Base-by-base conservation (phyloP, 2,113 vertebrate genomes). In the Megalops atlanticus region DNA sequence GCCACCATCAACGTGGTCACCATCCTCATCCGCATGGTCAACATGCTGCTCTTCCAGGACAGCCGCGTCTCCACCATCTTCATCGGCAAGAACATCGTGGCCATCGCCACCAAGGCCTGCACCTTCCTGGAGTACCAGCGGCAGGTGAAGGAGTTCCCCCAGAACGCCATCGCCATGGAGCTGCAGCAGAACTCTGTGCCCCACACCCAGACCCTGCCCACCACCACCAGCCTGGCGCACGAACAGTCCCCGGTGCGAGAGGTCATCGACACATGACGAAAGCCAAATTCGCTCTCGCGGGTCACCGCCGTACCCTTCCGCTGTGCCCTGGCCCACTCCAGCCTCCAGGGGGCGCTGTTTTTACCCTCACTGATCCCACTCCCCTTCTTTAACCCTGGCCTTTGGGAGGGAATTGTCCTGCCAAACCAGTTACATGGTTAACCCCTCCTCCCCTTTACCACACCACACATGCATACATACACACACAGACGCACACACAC, bases 61-160 rank as follows among this genome's bases (percentile, higher is more conserved):
- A 96, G 95, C 87, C 93, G 95, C 41, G 96, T 96, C 83, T 96
- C 96, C 16, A 95, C 95, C 40, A 96, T 96, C 89, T 96, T 96
- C 74, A 95, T 96, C 0, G 96, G 96, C 81, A 96, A 96, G 91
- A 96, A 96, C 81, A 94, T 96, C 70, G 95, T 96, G 0, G 96
- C 96, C 0, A 94, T 96, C 0, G 95, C 95, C 88, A 95, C 95
- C 81, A 96, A 96, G 90, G 93, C 92, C 0, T 96, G 95, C 87
- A 96, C 94, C 35, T 96, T 96, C 79, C 87, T 96, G 0, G 95
- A 96, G 89, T 96, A 96, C 88, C 94, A 95, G 58, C 89, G 94
- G 70, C 95, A 96, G 89, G 94, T 95, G 82, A 96, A 96, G 85
- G 95, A 96, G 77, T 95, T 95, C 75, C 93, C 94, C 0, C 90